Base-by-base conservation (phyloP, 1,140 invertebrate genomes). In the Ladona fulva region DNA sequence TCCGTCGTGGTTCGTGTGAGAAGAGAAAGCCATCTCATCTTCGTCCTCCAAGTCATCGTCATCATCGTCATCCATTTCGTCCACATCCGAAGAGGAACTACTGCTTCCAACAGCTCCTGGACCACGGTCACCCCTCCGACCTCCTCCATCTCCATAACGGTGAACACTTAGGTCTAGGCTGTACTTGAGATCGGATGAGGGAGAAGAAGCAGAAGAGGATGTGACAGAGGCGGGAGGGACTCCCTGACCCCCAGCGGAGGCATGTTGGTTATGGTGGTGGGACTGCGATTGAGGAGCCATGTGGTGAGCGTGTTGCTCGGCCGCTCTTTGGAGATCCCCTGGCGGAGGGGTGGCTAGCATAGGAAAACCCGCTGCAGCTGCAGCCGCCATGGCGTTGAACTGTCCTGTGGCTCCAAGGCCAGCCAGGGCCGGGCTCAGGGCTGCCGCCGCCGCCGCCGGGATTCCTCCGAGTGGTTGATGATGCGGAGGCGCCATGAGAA, bases 401-500 rank as follows among this genome's bases (percentile, higher is more conserved):
- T 86, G 80, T 92, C 92, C n/a, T 91, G 89, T 37, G 91, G 90
- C 76, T 22, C 22, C 24, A 3, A 37, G 19, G 1, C 24, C 29
- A 19, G 24, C 74, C 5, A 37, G 74, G 3, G 74, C 29, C 37
- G 90, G 88, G 81, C 89, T 90, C 7, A 92, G 77, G 77, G 88
- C 88, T 77, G 89, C 86, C 42, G 91, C 84, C 0, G 87, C 86
- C 1, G 87, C 85, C 0, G 88, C 86, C 8, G 91, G 74, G 74
- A 16, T 22, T 22, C 52, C 52, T 16, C 14, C 16, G 7, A 77
- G 87, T 82, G 85, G 83, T 74, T 89, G 85, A 22, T 12, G 91
- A 89, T 10, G 89, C 80, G 92, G 90, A 1, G 91, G 92, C 73
- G 92, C 91, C 79, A 94, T 88, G 8, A 95, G 86, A 16, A 94